Base-by-base conservation (phyloP, 2,888 invertebrate genomes). In the Amphimallon solstitiale region DNA sequence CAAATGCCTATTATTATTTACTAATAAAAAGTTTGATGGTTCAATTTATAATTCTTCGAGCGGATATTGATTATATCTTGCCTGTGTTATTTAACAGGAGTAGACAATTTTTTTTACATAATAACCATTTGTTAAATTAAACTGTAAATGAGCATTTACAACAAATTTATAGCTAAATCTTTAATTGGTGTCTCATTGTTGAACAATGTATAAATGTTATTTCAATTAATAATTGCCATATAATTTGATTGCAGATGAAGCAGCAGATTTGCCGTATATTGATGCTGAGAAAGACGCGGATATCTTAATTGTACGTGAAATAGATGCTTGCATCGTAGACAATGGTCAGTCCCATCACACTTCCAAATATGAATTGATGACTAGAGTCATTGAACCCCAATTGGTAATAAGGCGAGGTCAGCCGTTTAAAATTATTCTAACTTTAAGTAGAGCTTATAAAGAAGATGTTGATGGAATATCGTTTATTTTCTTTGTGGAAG, bases 341-440 rank as follows among this genome's bases (percentile, higher is more conserved):
- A 96, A 96, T 81, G 92, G 93, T 6, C 85, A 85, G 40, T 86
- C 86, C 67, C 95, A 95, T 79, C 89, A 90, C 77, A 95, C 95
- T 0, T 87, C 86, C 75, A 90, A 90, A 77, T 95, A 90, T 80
- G 90, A 92, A 75, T 81, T 91, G 73, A 92, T 92, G 89, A 86
- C 85, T 66, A 85, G 88, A 63, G 70, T 76, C 63, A 72, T 77
- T 54, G 79, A 80, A 40, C 87, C 88, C 48, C 86, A 89, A 70
- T 85, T 95, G 49, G 91, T 97, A 0, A 86, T 95, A 5, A 86
- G 96, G 68, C 85, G 96, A 70, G 96, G 96, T 5, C 93, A 95
- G 80, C 84, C 90, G 19, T 95, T 97, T 81, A 86, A 85, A 76
- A 79, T 93, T 46, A 88, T 89, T 73, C 84, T 96, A 62, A 85